A percentile compares a stretch with the other conserved stretches of the same genome.
Conservation (phyloP, 2,113 vertebrate species). For the Ammodytes dubius region DNA sequence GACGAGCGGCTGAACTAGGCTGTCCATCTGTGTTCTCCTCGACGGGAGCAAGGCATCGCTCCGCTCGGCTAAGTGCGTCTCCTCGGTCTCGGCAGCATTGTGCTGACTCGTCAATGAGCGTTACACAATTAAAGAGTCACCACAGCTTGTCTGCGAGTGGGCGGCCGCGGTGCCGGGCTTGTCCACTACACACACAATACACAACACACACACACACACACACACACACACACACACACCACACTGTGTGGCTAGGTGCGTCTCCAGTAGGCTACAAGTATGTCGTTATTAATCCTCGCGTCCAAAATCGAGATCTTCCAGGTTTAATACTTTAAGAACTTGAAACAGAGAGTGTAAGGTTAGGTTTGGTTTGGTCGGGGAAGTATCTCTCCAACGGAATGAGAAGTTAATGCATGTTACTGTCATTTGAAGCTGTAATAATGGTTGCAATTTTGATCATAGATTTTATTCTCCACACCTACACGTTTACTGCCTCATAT, state of each 20-base stretch:
- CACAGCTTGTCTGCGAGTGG: slow-evolving; percentile 71
- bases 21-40: slow-evolving; percentile 83
- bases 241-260: slow-evolving; percentile 24
- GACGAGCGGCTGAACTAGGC: slow-evolving; percentile 84
- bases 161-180: slow-evolving; percentile 71
- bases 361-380: background rate
- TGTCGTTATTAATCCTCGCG: slow-evolving; percentile 14
- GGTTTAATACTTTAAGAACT: slow-evolving; percentile 3
- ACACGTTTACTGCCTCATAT: background rate
- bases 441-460: background rate
- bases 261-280: background rate
- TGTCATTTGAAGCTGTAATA: background rate
- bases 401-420: background rate
- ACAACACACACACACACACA: slow-evolving; percentile 67
- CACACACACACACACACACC: slow-evolving; percentile 73
- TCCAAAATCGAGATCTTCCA: slow-evolving; percentile 15
- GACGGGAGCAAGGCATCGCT: slow-evolving; percentile 77
- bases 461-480: background rate
- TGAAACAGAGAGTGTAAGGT: background rate
- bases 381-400: background rate
- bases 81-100: slow-evolving; percentile 74
- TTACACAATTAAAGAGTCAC: slow-evolving; percentile 75
- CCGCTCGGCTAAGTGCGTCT: slow-evolving; percentile 67
- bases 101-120: slow-evolving; percentile 75
- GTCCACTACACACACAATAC: slow-evolving; percentile 74